phyloP scores from a whole-genome alignment of 2,888 invertebrate genomes.

The Slavum lentiscoides region DNA sequence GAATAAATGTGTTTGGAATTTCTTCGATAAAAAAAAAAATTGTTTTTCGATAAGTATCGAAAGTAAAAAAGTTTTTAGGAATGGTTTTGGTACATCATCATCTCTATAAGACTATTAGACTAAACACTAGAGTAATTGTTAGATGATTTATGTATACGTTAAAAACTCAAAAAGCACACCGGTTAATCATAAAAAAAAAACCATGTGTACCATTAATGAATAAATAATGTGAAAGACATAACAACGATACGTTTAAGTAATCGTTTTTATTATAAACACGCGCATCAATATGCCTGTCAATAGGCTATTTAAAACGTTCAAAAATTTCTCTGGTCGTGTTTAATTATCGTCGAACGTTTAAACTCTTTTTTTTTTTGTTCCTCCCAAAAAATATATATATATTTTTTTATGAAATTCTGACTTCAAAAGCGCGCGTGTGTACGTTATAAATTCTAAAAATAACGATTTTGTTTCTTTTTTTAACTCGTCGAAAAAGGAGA shows the following conservation, averaged over 20 bases:
- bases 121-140: not conserved
- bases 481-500: not conserved
- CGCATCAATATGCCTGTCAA: not conserved
- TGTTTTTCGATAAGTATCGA: too few relatives aligned
- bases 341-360: conserved; percentile 19
- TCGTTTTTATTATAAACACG: not conserved
- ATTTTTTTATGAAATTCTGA: not conserved
- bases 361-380: not conserved
- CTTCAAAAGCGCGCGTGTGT: too few relatives aligned
- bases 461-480: too few relatives aligned
- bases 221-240: conserved; percentile 1
- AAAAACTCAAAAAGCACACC: not conserved
- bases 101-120: not conserved
- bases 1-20: too few relatives aligned
- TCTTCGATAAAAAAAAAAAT: too few relatives aligned
- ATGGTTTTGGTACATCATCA: not conserved
- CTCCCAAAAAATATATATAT: not conserved
- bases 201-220: not conserved
- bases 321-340: conserved; percentile 12
- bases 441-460: too few relatives aligned
- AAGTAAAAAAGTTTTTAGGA: conserved; percentile 3
- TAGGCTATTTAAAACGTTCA: conserved; percentile 32
- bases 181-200: conserved; percentile 9
- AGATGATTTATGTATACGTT: not conserved
- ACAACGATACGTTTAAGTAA: not conserved